A percentile compares a stretch with the other conserved stretches of the same genome.
phyloP scores from a whole-genome alignment of 2,888 invertebrate species.

The Megastigmus dorsalis region DNA sequence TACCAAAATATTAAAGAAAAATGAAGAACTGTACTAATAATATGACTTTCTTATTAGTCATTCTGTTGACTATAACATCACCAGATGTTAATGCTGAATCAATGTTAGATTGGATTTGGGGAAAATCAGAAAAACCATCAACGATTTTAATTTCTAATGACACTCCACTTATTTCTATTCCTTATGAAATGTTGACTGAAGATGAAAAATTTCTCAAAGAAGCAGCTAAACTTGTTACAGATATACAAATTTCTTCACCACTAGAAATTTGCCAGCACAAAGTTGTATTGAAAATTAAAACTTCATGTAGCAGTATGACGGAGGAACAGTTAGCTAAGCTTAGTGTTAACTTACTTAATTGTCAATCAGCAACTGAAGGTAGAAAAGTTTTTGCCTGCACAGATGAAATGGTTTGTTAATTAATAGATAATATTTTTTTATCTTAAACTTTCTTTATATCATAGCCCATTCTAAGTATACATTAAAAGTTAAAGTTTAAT shows the following conservation, averaged over 20 bases:
- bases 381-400: constrained; percentile 79
- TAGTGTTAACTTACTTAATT: constrained; percentile 81
- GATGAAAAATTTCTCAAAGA: constrained; percentile 81
- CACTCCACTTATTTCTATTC: constrained; percentile 67
- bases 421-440: background rate
- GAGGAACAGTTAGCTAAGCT: constrained; percentile 82
- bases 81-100: constrained; percentile 57
- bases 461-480: no score
- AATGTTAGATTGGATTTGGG: constrained; percentile 70
- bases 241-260: constrained; percentile 77
- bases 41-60: constrained; percentile 6
- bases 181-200: constrained; percentile 70
- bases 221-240: constrained; percentile 77
- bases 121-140: constrained; percentile 55
- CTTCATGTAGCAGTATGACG: constrained; percentile 78
- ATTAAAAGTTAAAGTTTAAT: no score
- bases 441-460: no score
- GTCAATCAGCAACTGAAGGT: constrained; percentile 80
- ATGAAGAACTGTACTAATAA: constrained; percentile 21
- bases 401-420: constrained; percentile 76
- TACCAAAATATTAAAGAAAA: background rate
- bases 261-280: constrained; percentile 81
- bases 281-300: constrained; percentile 79
- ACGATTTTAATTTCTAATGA: constrained; percentile 62
- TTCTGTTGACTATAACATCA: constrained; percentile 5